A percentile compares a stretch with the other conserved stretches of the same genome.
These are phyloP conservation scores for Ceratothoa steindachneri DNA, from an alignment of 2,888 invertebrate species.

Conservation along the genomic window DNA sequence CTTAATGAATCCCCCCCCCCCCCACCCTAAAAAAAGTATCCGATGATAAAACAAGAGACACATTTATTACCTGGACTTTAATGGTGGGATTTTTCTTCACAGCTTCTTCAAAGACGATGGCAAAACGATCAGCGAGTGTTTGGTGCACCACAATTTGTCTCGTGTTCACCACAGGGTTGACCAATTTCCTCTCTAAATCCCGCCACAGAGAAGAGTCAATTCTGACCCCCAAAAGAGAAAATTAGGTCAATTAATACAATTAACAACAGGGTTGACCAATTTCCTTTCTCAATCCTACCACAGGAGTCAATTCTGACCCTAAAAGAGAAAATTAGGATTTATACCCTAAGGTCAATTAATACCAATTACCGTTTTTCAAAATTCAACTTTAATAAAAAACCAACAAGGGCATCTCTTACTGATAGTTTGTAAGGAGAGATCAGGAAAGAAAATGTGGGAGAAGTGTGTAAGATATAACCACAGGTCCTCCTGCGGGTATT, in stretches of 20 bases:
- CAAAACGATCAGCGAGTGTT: slow-evolving; percentile 64
- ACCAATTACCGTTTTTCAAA: slow-evolving; percentile 17
- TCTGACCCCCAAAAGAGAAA: slow-evolving; percentile 11
- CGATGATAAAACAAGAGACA: too few relatives aligned
- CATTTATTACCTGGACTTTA: slow-evolving; percentile 51
- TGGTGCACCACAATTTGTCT: slow-evolving; percentile 30
- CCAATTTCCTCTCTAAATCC: slow-evolving; percentile 36
- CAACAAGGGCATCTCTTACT: too few relatives aligned
- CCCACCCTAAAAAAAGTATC: too few relatives aligned
- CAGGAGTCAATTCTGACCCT: slow-evolving; percentile 24
- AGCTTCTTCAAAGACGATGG: slow-evolving; percentile 74
- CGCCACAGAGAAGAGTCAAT: slow-evolving; percentile 25
- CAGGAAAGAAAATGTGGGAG: too few relatives aligned
- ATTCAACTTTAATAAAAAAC: not conserved
- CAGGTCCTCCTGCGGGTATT: too few relatives aligned
- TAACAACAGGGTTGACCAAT: slow-evolving; percentile 35
- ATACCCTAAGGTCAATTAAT: too few relatives aligned
- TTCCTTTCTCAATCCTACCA: slow-evolving; percentile 36
- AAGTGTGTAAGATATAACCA: too few relatives aligned
- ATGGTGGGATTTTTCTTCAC: slow-evolving; percentile 67
- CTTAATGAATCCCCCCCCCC: too few relatives aligned
- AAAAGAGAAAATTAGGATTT: not conserved
- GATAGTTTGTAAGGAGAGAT: slow-evolving; percentile 7
- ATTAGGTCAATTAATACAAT: too few relatives aligned
- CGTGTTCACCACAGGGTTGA: slow-evolving; percentile 38